Evolutionary conservation across 2,113 vertebrate genomes (phyloP).

Genomic region (Rhizomys pruinosus): DNA sequence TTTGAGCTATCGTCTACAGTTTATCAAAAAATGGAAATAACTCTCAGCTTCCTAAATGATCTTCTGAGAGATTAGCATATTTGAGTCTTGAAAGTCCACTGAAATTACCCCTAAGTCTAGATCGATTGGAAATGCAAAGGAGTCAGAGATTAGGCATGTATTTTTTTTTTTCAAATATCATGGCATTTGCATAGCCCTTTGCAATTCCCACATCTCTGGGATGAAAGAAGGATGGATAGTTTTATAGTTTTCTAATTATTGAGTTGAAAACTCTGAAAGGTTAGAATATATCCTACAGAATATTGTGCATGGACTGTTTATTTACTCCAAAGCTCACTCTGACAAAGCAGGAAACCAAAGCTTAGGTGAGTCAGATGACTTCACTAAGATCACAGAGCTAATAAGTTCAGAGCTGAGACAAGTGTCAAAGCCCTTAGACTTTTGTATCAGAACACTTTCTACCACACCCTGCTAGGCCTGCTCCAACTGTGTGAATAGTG

Average conservation of each 20-base stretch:
- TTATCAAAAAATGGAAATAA: constrained; percentile 17
- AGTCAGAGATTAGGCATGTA: background rate
- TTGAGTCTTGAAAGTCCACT: background rate
- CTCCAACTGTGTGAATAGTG: background rate
- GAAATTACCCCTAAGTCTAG: background rate
- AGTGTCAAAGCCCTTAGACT: background rate
- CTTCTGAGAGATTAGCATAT: background rate
- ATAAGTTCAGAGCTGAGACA: background rate
- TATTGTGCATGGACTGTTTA: background rate
- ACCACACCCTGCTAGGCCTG: background rate
- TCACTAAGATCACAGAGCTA: background rate
- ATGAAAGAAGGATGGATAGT: background rate
- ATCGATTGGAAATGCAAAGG: constrained; percentile 2
- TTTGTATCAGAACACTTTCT: background rate
- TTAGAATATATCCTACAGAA: background rate
- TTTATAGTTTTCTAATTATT: constrained; percentile 39
- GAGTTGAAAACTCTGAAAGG: background rate
- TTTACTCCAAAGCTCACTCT: background rate
- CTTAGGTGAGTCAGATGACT: background rate
- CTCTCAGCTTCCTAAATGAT: background rate
- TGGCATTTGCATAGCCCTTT: background rate
- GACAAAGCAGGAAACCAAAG: background rate
- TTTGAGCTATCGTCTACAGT: background rate
- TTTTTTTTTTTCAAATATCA: constrained; percentile 31
- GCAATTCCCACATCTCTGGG: background rate